phyloP scores from a whole-genome alignment of 1,140 invertebrate species.

The Drosophila elegans region DNA sequence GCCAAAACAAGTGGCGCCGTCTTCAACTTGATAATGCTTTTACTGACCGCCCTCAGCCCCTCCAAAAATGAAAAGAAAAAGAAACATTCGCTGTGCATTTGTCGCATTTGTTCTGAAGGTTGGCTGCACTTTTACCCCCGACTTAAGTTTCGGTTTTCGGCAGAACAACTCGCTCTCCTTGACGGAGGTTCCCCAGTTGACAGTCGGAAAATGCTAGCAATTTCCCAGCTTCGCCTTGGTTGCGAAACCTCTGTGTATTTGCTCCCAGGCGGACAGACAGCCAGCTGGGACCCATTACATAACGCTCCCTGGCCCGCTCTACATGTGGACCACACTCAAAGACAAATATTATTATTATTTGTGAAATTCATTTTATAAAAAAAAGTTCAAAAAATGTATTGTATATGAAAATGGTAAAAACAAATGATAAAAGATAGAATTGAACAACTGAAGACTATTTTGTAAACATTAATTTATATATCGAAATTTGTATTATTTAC shows the following conservation, averaged over 20 bases:
- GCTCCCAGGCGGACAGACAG: conserved; percentile 4
- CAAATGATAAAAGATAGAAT: too few relatives aligned
- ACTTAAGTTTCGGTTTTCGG: neutral
- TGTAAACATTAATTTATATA: too few relatives aligned
- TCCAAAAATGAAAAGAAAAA: neutral
- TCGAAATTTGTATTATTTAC: too few relatives aligned
- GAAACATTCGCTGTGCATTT: neutral
- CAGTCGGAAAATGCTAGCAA: conserved; percentile 15
- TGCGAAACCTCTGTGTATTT: conserved; percentile 31
- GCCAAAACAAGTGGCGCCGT: conserved; percentile 47
- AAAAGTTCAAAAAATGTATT: too few relatives aligned
- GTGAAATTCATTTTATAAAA: too few relatives aligned
- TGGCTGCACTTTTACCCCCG: conserved; percentile 4
- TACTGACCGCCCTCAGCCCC: conserved; percentile 6
- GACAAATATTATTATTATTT: neutral
- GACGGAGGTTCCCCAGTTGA: conserved; percentile 9
- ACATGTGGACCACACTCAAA: neutral
- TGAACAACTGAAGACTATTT: too few relatives aligned
- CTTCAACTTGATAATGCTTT: conserved; percentile 27
- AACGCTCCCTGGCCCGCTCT: conserved; percentile 14
- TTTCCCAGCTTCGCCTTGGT: conserved; percentile 31
- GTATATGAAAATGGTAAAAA: too few relatives aligned
- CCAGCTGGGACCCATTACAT: conserved; percentile 27
- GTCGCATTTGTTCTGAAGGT: conserved; percentile 20
- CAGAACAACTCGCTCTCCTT: neutral